Conservation (phyloP, 2,888 invertebrate species). For the Cheilosia soror region DNA sequence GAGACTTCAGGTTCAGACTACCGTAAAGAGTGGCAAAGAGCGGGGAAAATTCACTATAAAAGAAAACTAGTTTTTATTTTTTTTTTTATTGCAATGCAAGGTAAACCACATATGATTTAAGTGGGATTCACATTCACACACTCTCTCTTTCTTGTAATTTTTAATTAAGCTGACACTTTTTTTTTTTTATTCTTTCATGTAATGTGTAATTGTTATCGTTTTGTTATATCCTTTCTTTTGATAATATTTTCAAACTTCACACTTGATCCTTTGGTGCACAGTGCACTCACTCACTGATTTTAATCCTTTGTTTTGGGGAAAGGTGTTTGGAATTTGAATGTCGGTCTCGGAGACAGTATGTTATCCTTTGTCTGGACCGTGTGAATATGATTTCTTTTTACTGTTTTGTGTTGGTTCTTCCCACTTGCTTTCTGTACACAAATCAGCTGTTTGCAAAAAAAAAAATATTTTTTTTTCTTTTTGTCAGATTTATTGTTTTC, state of each 20-base stretch:
- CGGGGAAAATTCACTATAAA: conserved; percentile 35
- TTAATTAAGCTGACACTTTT: conserved; percentile 67
- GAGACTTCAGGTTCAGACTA: no score
- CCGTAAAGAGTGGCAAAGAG: conserved; percentile 25
- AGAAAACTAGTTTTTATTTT: conserved; percentile 59
- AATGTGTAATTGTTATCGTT: conserved; percentile 49
- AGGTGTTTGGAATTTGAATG: conserved; percentile 16
- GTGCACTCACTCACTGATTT: neutral
- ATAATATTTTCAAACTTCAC: neutral
- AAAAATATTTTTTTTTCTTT: conserved; percentile 12
- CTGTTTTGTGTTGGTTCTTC: conserved; percentile 26
- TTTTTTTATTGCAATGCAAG: conserved; percentile 52
- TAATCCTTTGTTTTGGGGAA: conserved; percentile 56
- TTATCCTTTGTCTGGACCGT: conserved; percentile 64
- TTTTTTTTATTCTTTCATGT: conserved; percentile 25
- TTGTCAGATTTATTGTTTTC: conserved; percentile 40
- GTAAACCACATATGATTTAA: conserved; percentile 73
- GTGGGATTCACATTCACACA: conserved; percentile 59
- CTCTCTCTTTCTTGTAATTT: conserved; percentile 65
- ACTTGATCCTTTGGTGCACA: conserved; percentile 47
- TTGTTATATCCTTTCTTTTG: conserved; percentile 32
- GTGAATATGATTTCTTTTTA: neutral
- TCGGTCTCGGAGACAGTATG: conserved; percentile 13
- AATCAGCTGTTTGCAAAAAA: conserved; percentile 60
- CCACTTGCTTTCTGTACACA: conserved; percentile 51